Conservation (phyloP, 1,140 invertebrate genomes). For the Drosophila tani region DNA sequence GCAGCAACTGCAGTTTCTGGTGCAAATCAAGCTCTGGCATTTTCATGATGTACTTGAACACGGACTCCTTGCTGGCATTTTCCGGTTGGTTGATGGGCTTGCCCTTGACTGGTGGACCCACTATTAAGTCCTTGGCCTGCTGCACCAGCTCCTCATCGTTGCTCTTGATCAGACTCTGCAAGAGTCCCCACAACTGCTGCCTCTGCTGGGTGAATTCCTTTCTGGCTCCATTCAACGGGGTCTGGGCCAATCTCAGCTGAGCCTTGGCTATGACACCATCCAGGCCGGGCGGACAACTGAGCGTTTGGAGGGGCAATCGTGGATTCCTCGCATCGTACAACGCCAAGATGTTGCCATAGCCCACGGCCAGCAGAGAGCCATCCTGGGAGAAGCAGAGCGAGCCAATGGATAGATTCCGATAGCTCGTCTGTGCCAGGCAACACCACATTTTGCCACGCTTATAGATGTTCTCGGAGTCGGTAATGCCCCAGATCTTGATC, state of each 20-base stretch:
- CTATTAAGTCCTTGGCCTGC: slow-evolving; percentile 63
- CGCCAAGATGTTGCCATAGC: slow-evolving; percentile 89
- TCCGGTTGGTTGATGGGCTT: slow-evolving; percentile 10
- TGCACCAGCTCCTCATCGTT: slow-evolving; percentile 65
- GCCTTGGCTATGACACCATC: slow-evolving; percentile 73
- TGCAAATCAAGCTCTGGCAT: slow-evolving; percentile 74
- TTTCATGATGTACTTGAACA: slow-evolving; percentile 72
- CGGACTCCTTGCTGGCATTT: slow-evolving; percentile 32
- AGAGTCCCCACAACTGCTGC: slow-evolving; percentile 56
- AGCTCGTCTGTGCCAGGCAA: slow-evolving; percentile 88
- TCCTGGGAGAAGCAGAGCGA: slow-evolving; percentile 90
- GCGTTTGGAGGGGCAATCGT: slow-evolving; percentile 86
- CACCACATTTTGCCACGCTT: slow-evolving; percentile 87
- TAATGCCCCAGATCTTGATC: slow-evolving; percentile 91
- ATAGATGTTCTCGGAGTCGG: slow-evolving; percentile 86
- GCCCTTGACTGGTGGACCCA: slow-evolving; percentile 17
- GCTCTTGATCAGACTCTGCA: slow-evolving; percentile 60
- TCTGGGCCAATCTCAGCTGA: slow-evolving; percentile 58
- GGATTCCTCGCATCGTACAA: slow-evolving; percentile 88
- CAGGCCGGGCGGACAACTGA: slow-evolving; percentile 69
- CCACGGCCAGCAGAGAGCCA: slow-evolving; percentile 90
- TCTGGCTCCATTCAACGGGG: slow-evolving; percentile 54
- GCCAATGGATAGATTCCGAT: slow-evolving; percentile 87
- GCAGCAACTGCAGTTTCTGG: slow-evolving; percentile 76
- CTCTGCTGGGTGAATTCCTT: slow-evolving; percentile 61